phyloP scores from a whole-genome alignment of 2,888 invertebrate genomes.

The Cancer borealis region DNA sequence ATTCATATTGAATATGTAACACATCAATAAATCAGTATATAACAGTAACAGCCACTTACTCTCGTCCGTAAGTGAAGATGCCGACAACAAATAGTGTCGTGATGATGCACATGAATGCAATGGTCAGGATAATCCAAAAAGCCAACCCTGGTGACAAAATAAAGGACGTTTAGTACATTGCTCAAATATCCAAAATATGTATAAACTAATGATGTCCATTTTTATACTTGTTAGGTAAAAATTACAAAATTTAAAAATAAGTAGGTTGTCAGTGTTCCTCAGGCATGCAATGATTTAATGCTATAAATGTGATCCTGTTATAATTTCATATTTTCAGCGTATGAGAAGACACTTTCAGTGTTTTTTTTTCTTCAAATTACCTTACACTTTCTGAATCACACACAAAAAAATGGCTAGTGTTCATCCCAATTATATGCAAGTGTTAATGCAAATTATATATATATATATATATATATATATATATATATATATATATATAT shows the following conservation, averaged over 20 bases:
- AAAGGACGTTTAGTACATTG: background rate
- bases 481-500: too few relatives aligned
- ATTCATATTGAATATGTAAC: background rate
- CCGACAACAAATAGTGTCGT: constrained; percentile 33
- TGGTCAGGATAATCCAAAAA: constrained; percentile 49
- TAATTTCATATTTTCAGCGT: background rate
- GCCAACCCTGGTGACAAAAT: constrained; percentile 22
- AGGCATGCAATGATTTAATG: too few relatives aligned
- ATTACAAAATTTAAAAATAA: background rate
- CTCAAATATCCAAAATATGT: background rate
- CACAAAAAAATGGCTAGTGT: background rate
- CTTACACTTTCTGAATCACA: background rate
- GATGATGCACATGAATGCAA: constrained; percentile 46
- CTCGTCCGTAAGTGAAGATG: constrained; percentile 54
- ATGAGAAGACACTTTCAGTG: background rate
- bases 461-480: too few relatives aligned
- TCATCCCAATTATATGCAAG: background rate
- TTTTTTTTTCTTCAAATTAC: background rate
- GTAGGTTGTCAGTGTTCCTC: too few relatives aligned
- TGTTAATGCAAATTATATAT: background rate
- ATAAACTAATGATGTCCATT: background rate
- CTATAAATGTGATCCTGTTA: background rate
- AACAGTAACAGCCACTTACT: constrained; percentile 40
- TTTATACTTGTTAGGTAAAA: background rate
- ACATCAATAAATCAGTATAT: background rate